These are phyloP conservation scores for Serilophus lunatus DNA, from an alignment of 2,113 vertebrate genomes.

Conservation along the genomic window DNA sequence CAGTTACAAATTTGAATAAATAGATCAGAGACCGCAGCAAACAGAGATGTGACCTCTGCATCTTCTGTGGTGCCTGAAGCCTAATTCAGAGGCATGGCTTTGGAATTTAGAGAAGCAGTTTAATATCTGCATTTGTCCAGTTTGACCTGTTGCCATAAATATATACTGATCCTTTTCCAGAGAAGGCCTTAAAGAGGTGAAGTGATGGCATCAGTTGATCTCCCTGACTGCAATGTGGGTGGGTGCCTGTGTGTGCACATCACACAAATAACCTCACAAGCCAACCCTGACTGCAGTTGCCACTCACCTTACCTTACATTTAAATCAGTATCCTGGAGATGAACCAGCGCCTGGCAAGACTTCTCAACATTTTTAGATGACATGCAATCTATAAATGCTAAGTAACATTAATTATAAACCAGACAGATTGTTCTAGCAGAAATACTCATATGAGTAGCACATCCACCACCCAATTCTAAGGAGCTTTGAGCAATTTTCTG, in stretches of 20 bases:
- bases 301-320: background rate
- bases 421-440: constrained; percentile 1
- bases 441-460: background rate
- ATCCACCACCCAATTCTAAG: background rate
- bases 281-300: background rate
- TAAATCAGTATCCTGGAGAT: background rate
- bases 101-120: background rate
- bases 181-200: background rate
- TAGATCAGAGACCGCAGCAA: background rate
- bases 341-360: background rate
- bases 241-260: background rate
- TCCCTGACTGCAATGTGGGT: background rate
- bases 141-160: background rate
- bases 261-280: background rate
- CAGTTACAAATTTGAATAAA: background rate
- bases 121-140: background rate
- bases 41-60: background rate
- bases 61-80: background rate
- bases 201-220: background rate
- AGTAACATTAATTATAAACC: constrained; percentile 5
- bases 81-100: background rate
- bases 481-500: constrained; percentile 2
- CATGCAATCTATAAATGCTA: background rate
- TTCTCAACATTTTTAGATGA: background rate
- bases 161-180: background rate